phyloP scores from a whole-genome alignment of 2,797 vertebrate genomes.

The Siniperca scherzeri region DNA sequence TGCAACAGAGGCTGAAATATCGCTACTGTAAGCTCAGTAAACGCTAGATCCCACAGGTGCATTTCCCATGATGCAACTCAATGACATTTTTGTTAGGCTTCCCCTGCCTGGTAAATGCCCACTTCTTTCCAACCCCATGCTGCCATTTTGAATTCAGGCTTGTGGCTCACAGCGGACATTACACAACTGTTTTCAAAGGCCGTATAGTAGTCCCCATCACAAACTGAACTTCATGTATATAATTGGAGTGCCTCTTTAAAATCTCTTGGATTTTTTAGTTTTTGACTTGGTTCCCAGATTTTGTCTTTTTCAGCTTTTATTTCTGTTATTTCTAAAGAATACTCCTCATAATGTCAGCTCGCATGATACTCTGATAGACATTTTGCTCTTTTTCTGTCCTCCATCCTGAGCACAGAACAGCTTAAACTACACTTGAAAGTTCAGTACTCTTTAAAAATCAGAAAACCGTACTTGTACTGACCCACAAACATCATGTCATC shows the following conservation, averaged over 20 bases:
- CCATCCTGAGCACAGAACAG: background rate
- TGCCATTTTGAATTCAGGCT: too few species aligned
- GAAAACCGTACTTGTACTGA: conserved; percentile 51
- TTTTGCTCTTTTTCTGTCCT: background rate
- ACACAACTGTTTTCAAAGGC: background rate
- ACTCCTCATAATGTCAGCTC: background rate
- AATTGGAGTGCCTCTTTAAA: background rate
- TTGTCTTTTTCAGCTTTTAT: background rate
- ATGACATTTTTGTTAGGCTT: background rate
- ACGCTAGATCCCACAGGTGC: background rate
- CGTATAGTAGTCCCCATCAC: background rate
- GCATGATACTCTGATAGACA: background rate
- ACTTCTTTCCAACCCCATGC: background rate
- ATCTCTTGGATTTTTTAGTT: too few species aligned
- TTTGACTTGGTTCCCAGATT: too few species aligned
- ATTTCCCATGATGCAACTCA: background rate
- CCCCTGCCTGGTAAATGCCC: background rate
- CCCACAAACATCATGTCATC: conserved; percentile 72
- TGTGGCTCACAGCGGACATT: too few species aligned
- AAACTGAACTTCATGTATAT: background rate
- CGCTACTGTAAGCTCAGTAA: background rate
- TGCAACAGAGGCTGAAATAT: background rate
- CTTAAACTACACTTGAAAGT: background rate
- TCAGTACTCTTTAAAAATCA: background rate
- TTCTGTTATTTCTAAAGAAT: background rate